These are phyloP conservation scores for Takifugu ocellatus DNA, from an alignment of 2,797 vertebrate genomes.

Conservation along the genomic window DNA sequence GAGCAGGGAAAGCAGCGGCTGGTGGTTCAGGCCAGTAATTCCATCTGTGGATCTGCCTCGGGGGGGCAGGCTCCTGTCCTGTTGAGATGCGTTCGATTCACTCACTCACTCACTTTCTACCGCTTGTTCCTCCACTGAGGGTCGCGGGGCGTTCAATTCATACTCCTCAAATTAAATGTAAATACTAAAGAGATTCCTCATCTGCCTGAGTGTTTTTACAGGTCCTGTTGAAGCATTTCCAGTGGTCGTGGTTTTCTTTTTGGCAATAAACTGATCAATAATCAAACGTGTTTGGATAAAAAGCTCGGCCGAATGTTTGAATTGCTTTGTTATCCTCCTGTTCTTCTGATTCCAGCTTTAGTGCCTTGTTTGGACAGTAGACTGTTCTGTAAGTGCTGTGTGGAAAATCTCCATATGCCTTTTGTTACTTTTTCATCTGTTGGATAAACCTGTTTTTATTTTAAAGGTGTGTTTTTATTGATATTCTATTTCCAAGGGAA, in stretches of 20 bases:
- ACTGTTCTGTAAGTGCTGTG: constrained; percentile 98
- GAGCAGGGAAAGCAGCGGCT: no score
- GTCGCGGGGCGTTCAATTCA: no score
- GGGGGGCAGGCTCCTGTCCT: no score
- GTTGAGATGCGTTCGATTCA: no score
- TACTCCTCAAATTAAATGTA: no score
- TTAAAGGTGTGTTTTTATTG: constrained; percentile 98
- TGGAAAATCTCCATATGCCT: constrained; percentile 91
- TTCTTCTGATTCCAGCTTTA: constrained; percentile 93
- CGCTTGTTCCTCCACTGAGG: no score
- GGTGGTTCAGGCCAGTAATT: no score
- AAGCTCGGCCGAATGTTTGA: constrained; percentile 65
- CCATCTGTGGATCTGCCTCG: no score
- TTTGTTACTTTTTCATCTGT: constrained; percentile 95
- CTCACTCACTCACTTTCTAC: no score
- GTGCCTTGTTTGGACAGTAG: constrained; percentile 99
- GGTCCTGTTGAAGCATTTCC: background rate
- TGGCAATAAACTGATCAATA: constrained; percentile 58
- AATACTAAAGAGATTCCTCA: background rate
- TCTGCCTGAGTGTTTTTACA: constrained; percentile 1
- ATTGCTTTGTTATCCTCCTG: constrained; percentile 58
- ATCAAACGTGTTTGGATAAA: constrained; percentile 43
- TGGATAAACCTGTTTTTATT: constrained; percentile 85
- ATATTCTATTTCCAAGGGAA: constrained; percentile 98
- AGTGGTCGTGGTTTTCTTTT: constrained; percentile 34